Percentiles rank a stretch among this genome's conserved stretches.
phyloP scores from a whole-genome alignment of 2,888 invertebrate genomes.

The Dryocosmus kuriphilus region DNA sequence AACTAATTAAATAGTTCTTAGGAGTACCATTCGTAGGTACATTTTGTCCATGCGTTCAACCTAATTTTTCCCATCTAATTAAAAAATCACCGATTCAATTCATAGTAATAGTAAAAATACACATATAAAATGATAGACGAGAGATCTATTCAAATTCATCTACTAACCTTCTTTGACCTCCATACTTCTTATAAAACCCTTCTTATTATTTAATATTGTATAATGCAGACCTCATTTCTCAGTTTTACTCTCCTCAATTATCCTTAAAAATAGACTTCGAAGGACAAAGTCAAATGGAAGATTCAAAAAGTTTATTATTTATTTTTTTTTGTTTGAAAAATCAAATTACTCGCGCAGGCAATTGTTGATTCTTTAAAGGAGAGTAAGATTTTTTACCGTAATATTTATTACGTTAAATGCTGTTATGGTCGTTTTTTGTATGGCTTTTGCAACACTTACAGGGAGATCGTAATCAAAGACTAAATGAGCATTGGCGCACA shows the following conservation, averaged over 20 bases:
- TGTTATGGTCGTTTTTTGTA: constrained; percentile 13
- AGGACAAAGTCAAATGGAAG: too few species aligned
- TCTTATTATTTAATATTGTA: constrained; percentile 26
- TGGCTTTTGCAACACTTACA: not conserved
- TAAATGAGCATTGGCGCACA: not conserved
- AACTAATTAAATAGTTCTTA: constrained; percentile 19
- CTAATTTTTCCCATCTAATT: constrained; percentile 8
- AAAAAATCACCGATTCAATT: constrained; percentile 15
- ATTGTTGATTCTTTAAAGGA: constrained; percentile 1
- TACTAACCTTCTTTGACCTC: constrained; percentile 16
- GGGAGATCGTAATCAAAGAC: not conserved
- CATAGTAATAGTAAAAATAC: constrained; percentile 34
- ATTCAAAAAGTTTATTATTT: too few species aligned
- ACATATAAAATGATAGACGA: constrained; percentile 28
- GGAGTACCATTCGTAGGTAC: constrained; percentile 25
- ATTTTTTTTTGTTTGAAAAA: not conserved
- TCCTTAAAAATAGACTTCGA: too few species aligned
- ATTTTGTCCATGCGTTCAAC: constrained; percentile 1
- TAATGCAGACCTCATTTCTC: constrained; percentile 17
- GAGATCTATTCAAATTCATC: constrained; percentile 17
- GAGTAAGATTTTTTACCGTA: not conserved
- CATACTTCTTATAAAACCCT: constrained; percentile 8
- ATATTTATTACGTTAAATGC: constrained; percentile 34
- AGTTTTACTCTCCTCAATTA: not conserved
- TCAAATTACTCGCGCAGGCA: not conserved